Conservation (phyloP, 1,140 invertebrate genomes). For the Macrocentrus cingulum region DNA sequence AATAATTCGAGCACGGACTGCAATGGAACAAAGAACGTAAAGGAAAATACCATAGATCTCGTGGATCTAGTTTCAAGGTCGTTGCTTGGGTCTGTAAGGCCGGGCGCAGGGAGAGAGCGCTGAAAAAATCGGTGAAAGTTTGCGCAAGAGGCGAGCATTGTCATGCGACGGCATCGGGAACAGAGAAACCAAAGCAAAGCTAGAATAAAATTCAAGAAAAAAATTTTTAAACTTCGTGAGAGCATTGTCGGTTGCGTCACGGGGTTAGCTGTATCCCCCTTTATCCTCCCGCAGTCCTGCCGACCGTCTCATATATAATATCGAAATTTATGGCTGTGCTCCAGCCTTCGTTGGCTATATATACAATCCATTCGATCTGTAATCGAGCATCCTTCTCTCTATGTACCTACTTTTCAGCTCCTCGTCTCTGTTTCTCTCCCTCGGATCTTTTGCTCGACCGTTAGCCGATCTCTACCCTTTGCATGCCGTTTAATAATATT, state of each 20-base stretch:
- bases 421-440: not conserved
- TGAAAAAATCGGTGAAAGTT: slow-evolving; percentile 42
- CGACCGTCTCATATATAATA: slow-evolving; percentile 46
- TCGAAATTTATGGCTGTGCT: slow-evolving; percentile 52
- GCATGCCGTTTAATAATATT: too few species aligned
- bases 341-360: slow-evolving; percentile 35
- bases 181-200: not conserved
- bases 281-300: slow-evolving; percentile 15
- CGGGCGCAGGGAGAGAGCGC: not conserved
- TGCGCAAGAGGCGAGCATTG: slow-evolving; percentile 38
- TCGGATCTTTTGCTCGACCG: not conserved
- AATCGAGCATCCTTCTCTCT: slow-evolving; percentile 27
- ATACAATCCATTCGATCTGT: slow-evolving; percentile 31
- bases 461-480: not conserved
- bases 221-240: slow-evolving; percentile 53
- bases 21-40: slow-evolving; percentile 12
- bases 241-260: slow-evolving; percentile 54
- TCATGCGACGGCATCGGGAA: not conserved
- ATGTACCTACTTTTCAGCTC: slow-evolving; percentile 11
- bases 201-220: slow-evolving; percentile 34
- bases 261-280: slow-evolving; percentile 15
- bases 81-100: not conserved
- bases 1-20: slow-evolving; percentile 25
- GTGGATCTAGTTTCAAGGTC: slow-evolving; percentile 18
- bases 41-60: slow-evolving; percentile 1